These are phyloP conservation scores for Marmota monax DNA, from an alignment of 2,113 vertebrate species.

Conservation along the genomic window DNA sequence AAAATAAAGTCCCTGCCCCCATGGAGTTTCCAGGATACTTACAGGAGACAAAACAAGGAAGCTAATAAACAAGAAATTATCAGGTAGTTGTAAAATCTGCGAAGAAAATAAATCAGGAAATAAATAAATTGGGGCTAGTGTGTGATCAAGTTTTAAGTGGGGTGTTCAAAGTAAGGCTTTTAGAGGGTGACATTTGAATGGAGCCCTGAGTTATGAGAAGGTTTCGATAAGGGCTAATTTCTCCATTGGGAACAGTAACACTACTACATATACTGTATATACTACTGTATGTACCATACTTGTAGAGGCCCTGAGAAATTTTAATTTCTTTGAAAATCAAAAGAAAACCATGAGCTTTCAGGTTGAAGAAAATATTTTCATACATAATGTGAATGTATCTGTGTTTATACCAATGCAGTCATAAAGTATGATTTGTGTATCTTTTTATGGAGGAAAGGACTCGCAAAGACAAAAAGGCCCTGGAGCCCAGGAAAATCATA, in stretches of 20 bases:
- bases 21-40: neutral
- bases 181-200: neutral
- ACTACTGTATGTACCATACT: neutral
- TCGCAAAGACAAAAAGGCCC: neutral
- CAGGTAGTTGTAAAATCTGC: neutral
- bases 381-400: neutral
- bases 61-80: neutral
- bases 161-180: neutral
- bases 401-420: neutral
- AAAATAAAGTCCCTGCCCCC: neutral
- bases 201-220: neutral
- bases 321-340: slow-evolving; percentile 42
- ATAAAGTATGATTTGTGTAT: neutral
- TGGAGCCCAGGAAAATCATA: neutral
- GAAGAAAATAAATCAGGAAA: neutral
- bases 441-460: neutral
- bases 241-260: neutral
- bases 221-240: neutral
- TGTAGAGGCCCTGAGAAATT: neutral
- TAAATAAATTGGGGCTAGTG: neutral
- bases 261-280: too few relatives aligned
- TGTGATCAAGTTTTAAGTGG: neutral
- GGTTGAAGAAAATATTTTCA: slow-evolving; percentile 23
- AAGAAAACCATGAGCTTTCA: slow-evolving; percentile 7
- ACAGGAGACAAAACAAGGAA: neutral